Percentiles rank a stretch among this genome's conserved stretches.
phyloP scores from a whole-genome alignment of 2,797 vertebrate species.

The Pogoniulus pusillus region DNA sequence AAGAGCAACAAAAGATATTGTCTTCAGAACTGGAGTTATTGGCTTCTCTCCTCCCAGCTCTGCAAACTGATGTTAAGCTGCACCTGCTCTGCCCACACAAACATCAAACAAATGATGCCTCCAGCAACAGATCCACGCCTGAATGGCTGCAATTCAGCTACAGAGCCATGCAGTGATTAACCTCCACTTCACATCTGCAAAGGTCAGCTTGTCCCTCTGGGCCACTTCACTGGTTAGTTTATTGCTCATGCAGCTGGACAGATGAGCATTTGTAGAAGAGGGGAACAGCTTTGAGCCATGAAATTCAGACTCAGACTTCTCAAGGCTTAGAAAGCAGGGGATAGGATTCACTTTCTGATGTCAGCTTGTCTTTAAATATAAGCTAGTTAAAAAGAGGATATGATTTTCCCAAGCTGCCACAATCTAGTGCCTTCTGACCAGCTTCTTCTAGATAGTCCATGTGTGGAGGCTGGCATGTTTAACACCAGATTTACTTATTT shows the following conservation, averaged over 20 bases:
- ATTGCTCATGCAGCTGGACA: neutral
- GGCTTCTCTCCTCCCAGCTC: neutral
- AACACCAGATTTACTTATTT: neutral
- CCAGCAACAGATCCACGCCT: neutral
- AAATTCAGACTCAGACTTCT: neutral
- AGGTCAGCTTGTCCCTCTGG: neutral
- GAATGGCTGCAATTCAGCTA: neutral
- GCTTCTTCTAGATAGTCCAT: neutral
- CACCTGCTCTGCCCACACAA: neutral
- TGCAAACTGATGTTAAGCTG: neutral
- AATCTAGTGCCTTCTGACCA: neutral
- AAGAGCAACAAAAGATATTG: neutral
- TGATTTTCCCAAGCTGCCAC: neutral
- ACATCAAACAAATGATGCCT: neutral
- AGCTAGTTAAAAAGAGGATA: neutral
- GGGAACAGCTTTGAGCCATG: neutral
- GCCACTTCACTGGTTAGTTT: neutral
- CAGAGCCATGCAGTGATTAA: neutral
- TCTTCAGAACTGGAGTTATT: neutral
- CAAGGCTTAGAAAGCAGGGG: neutral
- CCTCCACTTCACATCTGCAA: neutral
- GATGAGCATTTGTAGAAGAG: neutral
- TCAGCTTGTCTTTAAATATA: neutral
- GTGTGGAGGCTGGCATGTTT: rapidly evolving
- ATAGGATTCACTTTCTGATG: neutral